phyloP scores from a whole-genome alignment of 1,140 invertebrate species.

The Notospermus geniculatus region DNA sequence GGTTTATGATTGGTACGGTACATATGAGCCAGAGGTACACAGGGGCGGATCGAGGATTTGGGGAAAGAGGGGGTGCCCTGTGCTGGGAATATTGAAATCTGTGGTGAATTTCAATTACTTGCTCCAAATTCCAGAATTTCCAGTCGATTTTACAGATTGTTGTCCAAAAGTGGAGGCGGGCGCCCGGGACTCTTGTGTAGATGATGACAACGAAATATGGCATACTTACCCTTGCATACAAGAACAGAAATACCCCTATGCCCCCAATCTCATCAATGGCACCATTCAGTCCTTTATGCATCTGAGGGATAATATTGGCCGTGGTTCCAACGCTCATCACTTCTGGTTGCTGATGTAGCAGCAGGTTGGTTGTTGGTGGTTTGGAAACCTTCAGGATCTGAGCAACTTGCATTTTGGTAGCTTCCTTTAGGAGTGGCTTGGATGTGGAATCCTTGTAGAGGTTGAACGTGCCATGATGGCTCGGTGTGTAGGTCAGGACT shows the following conservation, averaged over 20 bases:
- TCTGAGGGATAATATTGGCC: conserved; percentile 2
- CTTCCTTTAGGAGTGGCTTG: conserved; percentile 3
- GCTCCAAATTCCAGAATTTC: too few species aligned
- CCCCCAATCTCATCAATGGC: conserved; percentile 44
- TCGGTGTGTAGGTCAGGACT: conserved; percentile 8
- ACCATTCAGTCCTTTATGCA: conserved; percentile 34
- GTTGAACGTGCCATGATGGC: conserved; percentile 9
- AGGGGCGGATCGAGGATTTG: too few species aligned
- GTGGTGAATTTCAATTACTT: too few species aligned
- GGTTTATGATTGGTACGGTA: too few species aligned
- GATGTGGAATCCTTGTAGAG: conserved; percentile 8
- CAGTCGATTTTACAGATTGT: too few species aligned
- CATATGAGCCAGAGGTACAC: too few species aligned
- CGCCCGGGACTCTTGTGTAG: too few species aligned
- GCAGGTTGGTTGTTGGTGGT: not conserved
- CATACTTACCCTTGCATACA: conserved; percentile 53
- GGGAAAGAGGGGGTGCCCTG: too few species aligned
- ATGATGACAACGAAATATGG: too few species aligned
- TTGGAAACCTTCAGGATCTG: not conserved
- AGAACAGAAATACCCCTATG: conserved; percentile 43
- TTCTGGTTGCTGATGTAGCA: conserved; percentile 11
- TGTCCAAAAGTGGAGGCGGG: too few species aligned
- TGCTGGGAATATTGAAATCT: too few species aligned
- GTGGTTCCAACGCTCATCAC: not conserved
- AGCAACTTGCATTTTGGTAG: not conserved